These are phyloP conservation scores for Atopsyche davidsoni DNA, from an alignment of 1,140 invertebrate species.

Conservation along the genomic window DNA sequence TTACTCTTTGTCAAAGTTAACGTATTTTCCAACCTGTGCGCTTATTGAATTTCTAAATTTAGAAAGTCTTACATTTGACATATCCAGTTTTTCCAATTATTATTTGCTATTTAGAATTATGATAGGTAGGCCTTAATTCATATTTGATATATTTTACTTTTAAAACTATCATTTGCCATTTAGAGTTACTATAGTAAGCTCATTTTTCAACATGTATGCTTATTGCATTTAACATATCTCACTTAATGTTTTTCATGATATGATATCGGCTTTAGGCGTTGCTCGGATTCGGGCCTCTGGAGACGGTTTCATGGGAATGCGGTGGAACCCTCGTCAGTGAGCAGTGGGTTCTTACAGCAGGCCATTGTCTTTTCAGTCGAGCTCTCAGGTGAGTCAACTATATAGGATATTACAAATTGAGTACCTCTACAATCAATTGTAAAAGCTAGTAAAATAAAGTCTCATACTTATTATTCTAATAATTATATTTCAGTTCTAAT, in stretches of 20 bases:
- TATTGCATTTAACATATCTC: no score
- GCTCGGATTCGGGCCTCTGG: conserved; percentile 8
- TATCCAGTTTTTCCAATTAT: no score
- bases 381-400: background rate
- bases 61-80: background rate
- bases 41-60: background rate
- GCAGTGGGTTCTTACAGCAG: conserved; percentile 33
- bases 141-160: no score
- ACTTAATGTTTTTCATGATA: no score
- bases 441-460: background rate
- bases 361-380: conserved; percentile 29
- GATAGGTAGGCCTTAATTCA: no score
- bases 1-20: background rate
- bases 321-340: conserved; percentile 33
- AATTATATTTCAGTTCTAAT: conserved; percentile 6
- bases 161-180: no score
- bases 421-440: background rate
- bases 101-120: no score
- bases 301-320: conserved; percentile 23
- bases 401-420: background rate
- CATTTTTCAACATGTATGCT: no score
- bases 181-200: no score
- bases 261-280: conserved; percentile 5
- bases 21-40: background rate
- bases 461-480: background rate